A percentile compares a stretch with the other conserved stretches of the same genome.
These are phyloP conservation scores for Helicoverpa armigera DNA, from an alignment of 1,140 invertebrate species.

Conservation along the genomic window DNA sequence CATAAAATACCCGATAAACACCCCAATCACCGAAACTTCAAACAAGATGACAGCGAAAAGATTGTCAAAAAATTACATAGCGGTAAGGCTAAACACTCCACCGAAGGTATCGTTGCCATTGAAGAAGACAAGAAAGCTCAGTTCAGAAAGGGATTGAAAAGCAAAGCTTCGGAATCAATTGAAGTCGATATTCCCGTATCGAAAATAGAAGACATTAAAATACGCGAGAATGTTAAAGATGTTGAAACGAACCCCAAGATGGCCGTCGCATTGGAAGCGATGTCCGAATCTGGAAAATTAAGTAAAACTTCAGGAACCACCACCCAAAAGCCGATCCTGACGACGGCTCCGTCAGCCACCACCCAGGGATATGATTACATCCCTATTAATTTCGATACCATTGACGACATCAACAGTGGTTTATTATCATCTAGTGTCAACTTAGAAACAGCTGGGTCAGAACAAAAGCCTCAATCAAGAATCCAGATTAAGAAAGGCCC, in stretches of 20 bases:
- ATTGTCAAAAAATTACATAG: conserved; percentile 73
- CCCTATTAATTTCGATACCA: conserved; percentile 83
- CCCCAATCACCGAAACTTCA: conserved; percentile 70
- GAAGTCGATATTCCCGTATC: conserved; percentile 83
- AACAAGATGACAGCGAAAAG: conserved; percentile 73
- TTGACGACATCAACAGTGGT: conserved; percentile 84
- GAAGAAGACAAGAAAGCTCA: conserved; percentile 81
- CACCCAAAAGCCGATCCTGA: conserved; percentile 84
- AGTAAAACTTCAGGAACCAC: conserved; percentile 74
- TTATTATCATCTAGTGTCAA: conserved; percentile 82
- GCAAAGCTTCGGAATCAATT: conserved; percentile 78
- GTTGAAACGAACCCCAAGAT: conserved; percentile 81
- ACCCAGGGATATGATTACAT: conserved; percentile 80
- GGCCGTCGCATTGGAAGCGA: conserved; percentile 82
- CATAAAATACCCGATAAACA: conserved; percentile 85
- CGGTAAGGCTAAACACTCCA: conserved; percentile 71
- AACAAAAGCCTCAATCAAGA: conserved; percentile 88
- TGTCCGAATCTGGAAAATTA: conserved; percentile 83
- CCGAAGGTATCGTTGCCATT: conserved; percentile 82
- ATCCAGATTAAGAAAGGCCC: conserved; percentile 95
- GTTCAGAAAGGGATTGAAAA: conserved; percentile 77
- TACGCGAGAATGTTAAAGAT: conserved; percentile 74
- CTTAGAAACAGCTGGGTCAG: conserved; percentile 83
- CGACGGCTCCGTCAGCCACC: conserved; percentile 71
- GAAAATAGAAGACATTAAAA: conserved; percentile 84